A percentile compares a stretch with the other conserved stretches of the same genome.
Evolutionary conservation across 2,888 invertebrate genomes (phyloP).

Genomic region (Acanthococcus lagerstroemiae): DNA sequence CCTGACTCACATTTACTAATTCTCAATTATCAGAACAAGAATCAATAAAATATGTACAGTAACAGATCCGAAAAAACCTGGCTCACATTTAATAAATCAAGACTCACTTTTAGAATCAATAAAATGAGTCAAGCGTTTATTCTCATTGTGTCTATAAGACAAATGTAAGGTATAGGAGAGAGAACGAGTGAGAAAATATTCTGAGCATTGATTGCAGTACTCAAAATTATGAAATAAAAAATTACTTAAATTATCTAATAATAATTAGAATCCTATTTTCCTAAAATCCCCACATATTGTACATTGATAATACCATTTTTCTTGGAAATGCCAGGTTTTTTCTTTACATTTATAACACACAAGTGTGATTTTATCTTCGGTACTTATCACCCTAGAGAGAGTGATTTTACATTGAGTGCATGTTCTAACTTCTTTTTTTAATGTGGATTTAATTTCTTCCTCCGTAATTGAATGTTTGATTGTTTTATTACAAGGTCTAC

Average conservation of each 20-base stretch:
- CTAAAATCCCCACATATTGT: constrained; percentile 1
- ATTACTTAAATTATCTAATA: neutral
- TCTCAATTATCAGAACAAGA: neutral
- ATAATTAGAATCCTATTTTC: neutral
- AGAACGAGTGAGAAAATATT: neutral
- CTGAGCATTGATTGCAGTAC: neutral
- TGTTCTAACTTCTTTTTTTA: neutral
- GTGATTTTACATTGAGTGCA: neutral
- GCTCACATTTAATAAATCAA: neutral
- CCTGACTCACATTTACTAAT: neutral
- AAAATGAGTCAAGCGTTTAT: neutral
- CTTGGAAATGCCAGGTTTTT: neutral
- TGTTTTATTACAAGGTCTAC: neutral
- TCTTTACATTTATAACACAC: constrained; percentile 1
- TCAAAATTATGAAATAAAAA: neutral
- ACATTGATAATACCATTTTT: neutral
- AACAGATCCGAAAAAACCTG: neutral
- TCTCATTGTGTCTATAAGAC: neutral
- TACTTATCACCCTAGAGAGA: neutral
- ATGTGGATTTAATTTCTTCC: neutral
- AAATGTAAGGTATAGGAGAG: neutral
- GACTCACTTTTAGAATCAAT: neutral
- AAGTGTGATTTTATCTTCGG: constrained; percentile 3
- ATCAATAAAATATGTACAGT: neutral
- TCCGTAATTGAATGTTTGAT: neutral